Conservation (phyloP, 2,113 vertebrate species). For the Probosciger aterrimus region DNA sequence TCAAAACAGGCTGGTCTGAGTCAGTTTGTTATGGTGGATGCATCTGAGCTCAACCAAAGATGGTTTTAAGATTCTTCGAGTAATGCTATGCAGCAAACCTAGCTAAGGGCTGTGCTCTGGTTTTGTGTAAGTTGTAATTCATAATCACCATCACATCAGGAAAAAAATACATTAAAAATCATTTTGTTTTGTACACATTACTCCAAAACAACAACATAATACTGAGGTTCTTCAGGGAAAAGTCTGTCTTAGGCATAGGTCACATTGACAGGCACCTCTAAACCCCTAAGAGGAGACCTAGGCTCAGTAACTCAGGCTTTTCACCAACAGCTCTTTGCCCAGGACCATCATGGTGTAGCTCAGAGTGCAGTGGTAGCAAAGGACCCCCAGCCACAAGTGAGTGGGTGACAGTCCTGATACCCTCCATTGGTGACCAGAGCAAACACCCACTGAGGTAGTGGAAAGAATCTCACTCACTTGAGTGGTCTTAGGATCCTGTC, state of each 20-base stretch:
- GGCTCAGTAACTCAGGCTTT: background rate
- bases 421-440: background rate
- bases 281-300: background rate
- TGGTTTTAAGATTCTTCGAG: background rate
- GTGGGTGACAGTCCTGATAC: background rate
- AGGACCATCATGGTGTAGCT: background rate
- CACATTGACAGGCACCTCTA: too few relatives aligned
- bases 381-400: background rate
- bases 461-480: background rate
- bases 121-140: background rate
- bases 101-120: background rate
- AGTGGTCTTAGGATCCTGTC: slow-evolving; percentile 5
- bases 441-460: background rate
- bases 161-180: background rate
- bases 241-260: background rate
- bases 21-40: background rate
- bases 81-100: background rate
- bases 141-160: accelerated
- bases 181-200: background rate
- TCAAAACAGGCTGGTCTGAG: background rate
- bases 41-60: background rate
- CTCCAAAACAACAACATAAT: background rate
- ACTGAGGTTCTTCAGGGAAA: background rate
- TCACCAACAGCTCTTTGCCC: background rate
- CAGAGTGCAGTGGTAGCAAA: background rate